A percentile compares a stretch with the other conserved stretches of the same genome.
phyloP scores from a whole-genome alignment of 1,140 invertebrate species.

The Ceratoteleas bidentatus region DNA sequence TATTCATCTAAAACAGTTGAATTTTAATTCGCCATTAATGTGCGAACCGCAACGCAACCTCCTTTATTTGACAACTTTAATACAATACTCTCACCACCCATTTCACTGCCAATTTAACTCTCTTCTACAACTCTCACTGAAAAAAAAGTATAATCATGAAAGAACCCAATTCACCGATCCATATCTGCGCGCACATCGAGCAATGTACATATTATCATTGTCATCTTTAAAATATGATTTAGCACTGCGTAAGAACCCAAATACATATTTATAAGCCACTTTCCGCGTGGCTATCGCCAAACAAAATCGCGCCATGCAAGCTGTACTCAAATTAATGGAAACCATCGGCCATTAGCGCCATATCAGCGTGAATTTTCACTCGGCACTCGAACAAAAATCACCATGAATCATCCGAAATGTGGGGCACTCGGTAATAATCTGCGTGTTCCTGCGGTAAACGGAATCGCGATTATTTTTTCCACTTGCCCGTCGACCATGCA shows the following conservation, averaged over 20 bases:
- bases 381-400: conserved; percentile 2
- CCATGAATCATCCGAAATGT: conserved; percentile 33
- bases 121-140: no score
- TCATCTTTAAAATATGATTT: conserved; percentile 24
- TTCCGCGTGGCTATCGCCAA: conserved; percentile 11
- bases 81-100: no score
- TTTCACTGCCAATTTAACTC: no score
- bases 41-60: no score
- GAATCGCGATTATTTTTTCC: conserved; percentile 31
- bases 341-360: conserved; percentile 22
- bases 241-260: conserved; percentile 1
- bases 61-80: no score
- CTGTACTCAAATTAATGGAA: conserved; percentile 20
- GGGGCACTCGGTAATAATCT: conserved; percentile 17
- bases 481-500: conserved; percentile 26
- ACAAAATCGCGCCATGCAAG: conserved; percentile 20
- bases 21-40: no score
- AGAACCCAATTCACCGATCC: no score
- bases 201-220: conserved; percentile 12
- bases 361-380: conserved; percentile 30
- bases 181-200: background rate
- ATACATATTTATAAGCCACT: conserved; percentile 35
- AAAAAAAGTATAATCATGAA: no score
- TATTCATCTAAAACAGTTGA: no score
- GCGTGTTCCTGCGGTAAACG: conserved; percentile 24